Base-by-base conservation (phyloP, 2,888 invertebrate genomes). In the Caenorhabditis japonica region DNA sequence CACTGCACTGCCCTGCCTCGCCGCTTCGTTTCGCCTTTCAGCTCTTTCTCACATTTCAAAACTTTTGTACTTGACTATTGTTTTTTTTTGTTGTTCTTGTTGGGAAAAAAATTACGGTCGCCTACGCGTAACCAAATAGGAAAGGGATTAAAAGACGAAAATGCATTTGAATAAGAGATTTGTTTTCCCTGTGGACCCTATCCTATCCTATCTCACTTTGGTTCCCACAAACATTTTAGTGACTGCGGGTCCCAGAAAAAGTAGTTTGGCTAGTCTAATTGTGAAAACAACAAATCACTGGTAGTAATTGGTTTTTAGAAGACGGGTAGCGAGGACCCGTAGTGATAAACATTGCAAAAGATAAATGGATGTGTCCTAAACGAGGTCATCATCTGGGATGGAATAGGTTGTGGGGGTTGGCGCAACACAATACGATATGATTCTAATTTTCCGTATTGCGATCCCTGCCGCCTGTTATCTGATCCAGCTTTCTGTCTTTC, bases 331-430 rank as follows among this genome's bases (percentile, higher is more conserved):
- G 19, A 2, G 3, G 8, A 13, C 30, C 27, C 15, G 33, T 64
- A 46, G 52, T 55, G 36, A 34, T 34, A 56, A 51, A 55, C 49
- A 43, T 21, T 66, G 56, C 51, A 44, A 56, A 51, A 34, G 49
- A 61, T 41, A 43, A 33, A 49, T 13, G 39, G 21, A 19, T 41
- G 43, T 46, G 66, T 44, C 44, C 66, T 66, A 66, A 66, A 66
- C 66, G 66, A 66, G 66, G 66, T 66, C 66, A 66, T 66, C 66
- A 66, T 66, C 66, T 66, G 66, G 56, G 47, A n/a, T n/a, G n/a
- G n/a, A n/a, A n/a, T n/a, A n/a, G n/a, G n/a, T 15, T 8, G 56
- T 8, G 5, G 17, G 17, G 15, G 49, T 27, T 51, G 56, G 66
- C 66, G 66, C 49, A 56, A 56, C 30, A 5, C 30, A 10, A 30